Base-by-base conservation (phyloP, 1,140 invertebrate genomes). In the Drosophila azteca region DNA sequence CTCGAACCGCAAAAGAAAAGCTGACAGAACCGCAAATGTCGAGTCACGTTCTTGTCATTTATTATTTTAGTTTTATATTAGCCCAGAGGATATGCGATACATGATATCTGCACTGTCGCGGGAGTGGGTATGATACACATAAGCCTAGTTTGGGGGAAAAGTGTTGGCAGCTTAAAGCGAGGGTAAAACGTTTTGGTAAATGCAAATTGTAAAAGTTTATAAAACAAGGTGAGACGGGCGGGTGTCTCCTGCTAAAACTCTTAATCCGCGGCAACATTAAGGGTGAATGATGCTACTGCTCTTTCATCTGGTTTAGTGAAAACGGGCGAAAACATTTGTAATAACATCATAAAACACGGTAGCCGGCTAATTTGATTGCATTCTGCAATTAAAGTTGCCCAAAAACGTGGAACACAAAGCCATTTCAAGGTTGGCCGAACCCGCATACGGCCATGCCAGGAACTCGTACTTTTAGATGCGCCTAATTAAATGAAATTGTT, bases 31-130 rank as follows among this genome's bases (percentile, higher is more conserved):
- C 57, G 57, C 50, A 72, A 63, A 77, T 81, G 79, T 59, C 46
- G 57, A 77, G 78, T 81, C 78, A 81, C 78, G 79, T 81, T 72
- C 48, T 41, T 41, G 72, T 65, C 73, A 81, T 81, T 81, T 81
- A 81, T 79, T 81, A 81, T 77, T 80, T 80, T 60, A 77, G 78
- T 77, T 77, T 77, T 77, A 70, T 72, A 74, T 77, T 81, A 72
- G 75, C 62, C 61, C 69, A 53, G 66, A 45, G 50, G 58, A 76
- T 71, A 59, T 65, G 24, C 3, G 24, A 66, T 57, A 52, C 46
- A 62, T 68, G 46, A 53, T 63, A 68, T 61, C 22, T 59, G 46
- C 53, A 46, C 11, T 43, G 31, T 20, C 41, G 8, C 15, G n/a
- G 51, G 43, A 57, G 15, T 35, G 66, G 17, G 20, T 15, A 26